A percentile compares a stretch with the other conserved stretches of the same genome.
These are phyloP conservation scores for Lichenostomus cassidix DNA, from an alignment of 2,113 vertebrate species.

Conservation along the genomic window DNA sequence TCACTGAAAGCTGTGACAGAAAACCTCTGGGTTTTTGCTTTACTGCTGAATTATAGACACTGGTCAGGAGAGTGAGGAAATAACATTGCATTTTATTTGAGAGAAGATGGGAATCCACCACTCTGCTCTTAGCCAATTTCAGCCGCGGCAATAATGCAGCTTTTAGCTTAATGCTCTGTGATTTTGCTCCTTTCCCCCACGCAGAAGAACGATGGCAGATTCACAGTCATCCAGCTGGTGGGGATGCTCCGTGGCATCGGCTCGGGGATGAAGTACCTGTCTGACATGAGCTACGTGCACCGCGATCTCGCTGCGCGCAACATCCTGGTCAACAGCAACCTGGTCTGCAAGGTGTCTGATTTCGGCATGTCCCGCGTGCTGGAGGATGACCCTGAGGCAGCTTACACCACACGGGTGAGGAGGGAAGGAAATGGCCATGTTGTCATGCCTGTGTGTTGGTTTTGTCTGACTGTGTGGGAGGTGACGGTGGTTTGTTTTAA, in stretches of 20 bases:
- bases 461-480: not conserved
- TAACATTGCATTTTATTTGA: slow-evolving; percentile 14
- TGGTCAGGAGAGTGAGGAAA: slow-evolving; percentile 35
- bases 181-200: not conserved
- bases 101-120: not conserved
- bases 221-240: slow-evolving; percentile 96
- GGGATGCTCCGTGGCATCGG: slow-evolving; percentile 95
- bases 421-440: not conserved
- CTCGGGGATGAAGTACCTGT: slow-evolving; percentile 97
- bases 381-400: slow-evolving; percentile 94
- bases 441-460: not conserved
- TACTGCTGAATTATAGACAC: slow-evolving; percentile 56
- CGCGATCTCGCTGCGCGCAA: slow-evolving; percentile 94
- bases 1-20: slow-evolving; percentile 49
- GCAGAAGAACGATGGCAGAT: slow-evolving; percentile 97
- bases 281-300: slow-evolving; percentile 98
- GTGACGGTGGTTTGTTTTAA: not conserved
- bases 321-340: slow-evolving; percentile 96
- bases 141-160: slow-evolving; percentile 7
- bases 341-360: slow-evolving; percentile 98
- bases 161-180: slow-evolving; percentile 40
- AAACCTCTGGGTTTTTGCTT: not conserved
- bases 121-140: not conserved
- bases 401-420: slow-evolving; percentile 94
- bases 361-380: slow-evolving; percentile 97